Percentiles rank a stretch among this genome's conserved stretches.
Conservation (phyloP, 2,888 invertebrate genomes). For the Carabus problematicus region DNA sequence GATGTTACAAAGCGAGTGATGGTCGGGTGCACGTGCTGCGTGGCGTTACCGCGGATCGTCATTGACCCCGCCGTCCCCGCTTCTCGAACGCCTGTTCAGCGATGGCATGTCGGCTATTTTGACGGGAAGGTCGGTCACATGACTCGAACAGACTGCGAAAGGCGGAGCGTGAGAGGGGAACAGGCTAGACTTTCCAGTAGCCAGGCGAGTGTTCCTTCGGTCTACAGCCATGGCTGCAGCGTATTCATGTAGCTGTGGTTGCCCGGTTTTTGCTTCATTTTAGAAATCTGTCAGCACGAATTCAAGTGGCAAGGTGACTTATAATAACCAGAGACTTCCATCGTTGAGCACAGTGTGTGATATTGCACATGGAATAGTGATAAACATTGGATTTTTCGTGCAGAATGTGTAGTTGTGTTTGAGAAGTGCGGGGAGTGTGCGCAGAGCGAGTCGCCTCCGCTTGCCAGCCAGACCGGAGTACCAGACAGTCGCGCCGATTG, state of each 20-base stretch:
- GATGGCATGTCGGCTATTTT: conserved; percentile 69
- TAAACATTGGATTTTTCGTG: conserved; percentile 47
- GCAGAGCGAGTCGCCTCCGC: conserved; percentile 53
- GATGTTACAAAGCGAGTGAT: not conserved
- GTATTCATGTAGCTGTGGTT: conserved; percentile 10
- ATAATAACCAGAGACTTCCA: not conserved
- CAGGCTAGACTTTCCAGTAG: conserved; percentile 71
- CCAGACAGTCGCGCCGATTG: conserved; percentile 55
- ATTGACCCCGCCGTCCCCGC: conserved; percentile 32
- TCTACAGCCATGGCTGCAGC: conserved; percentile 14
- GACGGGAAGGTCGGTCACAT: conserved; percentile 86
- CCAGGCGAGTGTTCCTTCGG: conserved; percentile 54
- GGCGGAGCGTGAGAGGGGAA: conserved; percentile 49
- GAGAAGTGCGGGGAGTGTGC: conserved; percentile 61
- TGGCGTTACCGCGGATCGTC: conserved; percentile 26
- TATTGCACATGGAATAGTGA: conserved; percentile 5
- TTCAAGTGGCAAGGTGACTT: not conserved
- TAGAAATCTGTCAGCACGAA: not conserved
- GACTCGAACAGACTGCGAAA: conserved; percentile 59
- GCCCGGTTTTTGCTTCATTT: conserved; percentile 25
- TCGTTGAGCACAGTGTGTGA: not conserved
- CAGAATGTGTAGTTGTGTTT: conserved; percentile 57
- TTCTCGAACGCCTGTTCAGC: conserved; percentile 27
- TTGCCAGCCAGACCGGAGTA: conserved; percentile 55
- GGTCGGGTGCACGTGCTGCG: conserved; percentile 16